Evolutionary conservation across 2,797 vertebrate species (phyloP).

Genomic region (Paratrypauchen microcephalus): DNA sequence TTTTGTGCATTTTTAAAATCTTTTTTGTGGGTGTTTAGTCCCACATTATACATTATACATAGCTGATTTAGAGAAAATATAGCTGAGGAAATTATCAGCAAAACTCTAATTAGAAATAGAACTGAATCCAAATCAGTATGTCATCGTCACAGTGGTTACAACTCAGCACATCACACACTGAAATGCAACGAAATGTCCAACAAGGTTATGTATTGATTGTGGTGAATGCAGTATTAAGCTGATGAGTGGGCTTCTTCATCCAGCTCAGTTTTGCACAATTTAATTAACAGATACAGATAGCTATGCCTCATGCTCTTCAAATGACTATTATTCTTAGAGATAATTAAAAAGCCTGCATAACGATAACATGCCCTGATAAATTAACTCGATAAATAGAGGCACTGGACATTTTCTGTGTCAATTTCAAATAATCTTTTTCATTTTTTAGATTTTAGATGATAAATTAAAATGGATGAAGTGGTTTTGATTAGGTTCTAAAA

Average conservation of each 20-base stretch:
- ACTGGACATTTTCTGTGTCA: conserved; percentile 1
- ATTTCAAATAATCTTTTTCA: background rate
- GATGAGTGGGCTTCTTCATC: conserved; percentile 19
- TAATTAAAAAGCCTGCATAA: background rate
- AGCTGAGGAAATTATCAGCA: background rate
- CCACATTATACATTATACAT: background rate
- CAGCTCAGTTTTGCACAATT: conserved; percentile 20
- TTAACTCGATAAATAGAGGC: conserved; percentile 5
- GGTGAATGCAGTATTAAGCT: conserved; percentile 25
- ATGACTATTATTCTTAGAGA: conserved; percentile 13
- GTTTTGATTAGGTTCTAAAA: background rate
- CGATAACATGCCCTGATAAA: conserved; percentile 11
- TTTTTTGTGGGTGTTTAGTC: too few species aligned
- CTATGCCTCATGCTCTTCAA: background rate
- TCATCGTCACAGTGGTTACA: background rate
- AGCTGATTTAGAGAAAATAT: background rate
- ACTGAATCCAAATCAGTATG: background rate
- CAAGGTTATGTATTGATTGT: conserved; percentile 21
- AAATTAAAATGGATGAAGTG: background rate
- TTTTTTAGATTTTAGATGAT: background rate
- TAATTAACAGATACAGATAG: conserved; percentile 28
- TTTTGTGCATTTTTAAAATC: too few species aligned
- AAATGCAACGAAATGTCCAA: conserved; percentile 5
- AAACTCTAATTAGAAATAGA: background rate
- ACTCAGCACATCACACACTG: background rate